Percentiles rank a stretch among this genome's conserved stretches.
Evolutionary conservation across 2,888 invertebrate genomes (phyloP).

Genomic region (Tipula unca): DNA sequence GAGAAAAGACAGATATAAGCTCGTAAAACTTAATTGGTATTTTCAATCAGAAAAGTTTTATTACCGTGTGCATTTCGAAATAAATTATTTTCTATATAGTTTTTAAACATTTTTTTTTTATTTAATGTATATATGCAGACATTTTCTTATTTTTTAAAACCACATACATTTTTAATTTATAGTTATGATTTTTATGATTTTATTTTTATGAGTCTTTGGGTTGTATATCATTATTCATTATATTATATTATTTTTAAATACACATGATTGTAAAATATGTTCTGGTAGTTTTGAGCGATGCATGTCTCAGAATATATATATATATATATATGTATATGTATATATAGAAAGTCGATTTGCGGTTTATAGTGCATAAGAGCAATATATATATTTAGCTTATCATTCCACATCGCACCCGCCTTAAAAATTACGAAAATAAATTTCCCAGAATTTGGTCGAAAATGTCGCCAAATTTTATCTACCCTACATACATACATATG

Average conservation of each 20-base stretch:
- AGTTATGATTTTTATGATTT: slow-evolving; percentile 1
- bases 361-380: not conserved
- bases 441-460: not conserved
- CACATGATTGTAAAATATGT: not conserved
- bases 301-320: not conserved
- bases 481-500: too few species aligned
- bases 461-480: not conserved
- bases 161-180: not conserved
- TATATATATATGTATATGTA: not conserved
- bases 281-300: not conserved
- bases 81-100: not conserved
- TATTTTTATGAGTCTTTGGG: not conserved
- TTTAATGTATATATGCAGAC: not conserved
- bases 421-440: not conserved
- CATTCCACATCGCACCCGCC: not conserved
- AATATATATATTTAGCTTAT: not conserved
- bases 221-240: not conserved
- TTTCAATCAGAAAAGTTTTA: not conserved
- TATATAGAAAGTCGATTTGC: not conserved
- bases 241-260: not conserved
- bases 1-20: not conserved
- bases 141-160: not conserved
- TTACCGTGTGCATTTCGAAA: not conserved
- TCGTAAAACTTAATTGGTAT: slow-evolving; percentile 8
- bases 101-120: not conserved